phyloP scores from a whole-genome alignment of 1,140 invertebrate species.

The Subanguina moxae region DNA sequence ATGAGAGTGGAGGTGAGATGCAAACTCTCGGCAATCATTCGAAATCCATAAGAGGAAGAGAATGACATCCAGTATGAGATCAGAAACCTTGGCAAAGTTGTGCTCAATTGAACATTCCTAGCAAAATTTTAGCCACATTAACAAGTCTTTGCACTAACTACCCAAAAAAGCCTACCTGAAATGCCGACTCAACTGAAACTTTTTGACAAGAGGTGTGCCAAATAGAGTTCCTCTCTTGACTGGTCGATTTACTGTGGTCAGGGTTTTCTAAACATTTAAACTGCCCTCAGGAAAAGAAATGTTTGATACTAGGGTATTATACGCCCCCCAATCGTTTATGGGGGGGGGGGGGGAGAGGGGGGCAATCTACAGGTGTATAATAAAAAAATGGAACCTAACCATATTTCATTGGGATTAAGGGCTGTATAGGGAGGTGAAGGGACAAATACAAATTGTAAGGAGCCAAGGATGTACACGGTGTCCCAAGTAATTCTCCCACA shows the following conservation, averaged over 20 bases:
- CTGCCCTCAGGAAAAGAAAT: too few relatives aligned
- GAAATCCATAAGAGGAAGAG: slow-evolving; percentile 86
- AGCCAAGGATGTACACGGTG: too few relatives aligned
- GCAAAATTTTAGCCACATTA: slow-evolving; percentile 26
- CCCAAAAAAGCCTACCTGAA: slow-evolving; percentile 63
- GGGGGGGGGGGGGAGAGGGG: too few relatives aligned
- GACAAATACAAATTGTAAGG: too few relatives aligned
- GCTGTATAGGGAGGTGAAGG: too few relatives aligned
- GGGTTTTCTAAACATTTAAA: slow-evolving; percentile 72
- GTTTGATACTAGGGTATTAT: too few relatives aligned
- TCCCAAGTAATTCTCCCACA: too few relatives aligned
- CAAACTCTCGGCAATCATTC: slow-evolving; percentile 79
- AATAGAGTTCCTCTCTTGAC: slow-evolving; percentile 84
- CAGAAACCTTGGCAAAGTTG: slow-evolving; percentile 82
- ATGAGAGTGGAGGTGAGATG: slow-evolving; percentile 70
- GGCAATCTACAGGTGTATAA: too few relatives aligned
- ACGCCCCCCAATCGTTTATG: too few relatives aligned
- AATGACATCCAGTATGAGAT: slow-evolving; percentile 98
- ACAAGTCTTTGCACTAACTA: not conserved
- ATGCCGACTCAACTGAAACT: slow-evolving; percentile 85
- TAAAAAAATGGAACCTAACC: too few relatives aligned
- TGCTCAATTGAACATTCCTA: slow-evolving; percentile 76
- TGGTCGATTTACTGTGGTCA: slow-evolving; percentile 89
- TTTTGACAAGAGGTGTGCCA: slow-evolving; percentile 74
- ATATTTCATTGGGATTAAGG: too few relatives aligned